phyloP scores from a whole-genome alignment of 2,113 vertebrate species.

The Sakesphorus luctuosus region DNA sequence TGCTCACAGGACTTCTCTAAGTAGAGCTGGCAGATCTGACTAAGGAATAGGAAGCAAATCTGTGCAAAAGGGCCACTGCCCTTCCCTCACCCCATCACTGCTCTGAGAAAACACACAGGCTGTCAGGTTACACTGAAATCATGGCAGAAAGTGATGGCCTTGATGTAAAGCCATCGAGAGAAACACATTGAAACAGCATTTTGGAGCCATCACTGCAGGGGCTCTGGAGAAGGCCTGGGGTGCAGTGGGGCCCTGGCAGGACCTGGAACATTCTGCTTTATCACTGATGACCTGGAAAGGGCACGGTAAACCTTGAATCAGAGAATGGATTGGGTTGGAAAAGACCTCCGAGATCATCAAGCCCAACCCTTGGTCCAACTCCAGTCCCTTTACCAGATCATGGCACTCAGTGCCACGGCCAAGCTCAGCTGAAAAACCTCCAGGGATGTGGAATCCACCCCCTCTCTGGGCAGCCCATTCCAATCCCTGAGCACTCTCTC shows the following conservation, averaged over 20 bases:
- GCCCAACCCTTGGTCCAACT: too few relatives aligned
- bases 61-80: background rate
- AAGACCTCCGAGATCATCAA: too few relatives aligned
- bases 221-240: background rate
- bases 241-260: background rate
- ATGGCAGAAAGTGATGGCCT: background rate
- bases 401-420: too few relatives aligned
- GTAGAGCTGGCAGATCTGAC: background rate
- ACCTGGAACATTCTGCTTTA: background rate
- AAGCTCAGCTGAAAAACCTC: too few relatives aligned
- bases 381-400: too few relatives aligned
- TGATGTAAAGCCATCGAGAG: background rate
- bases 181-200: background rate
- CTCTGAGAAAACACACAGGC: background rate
- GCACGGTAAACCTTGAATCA: background rate
- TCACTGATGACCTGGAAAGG: background rate
- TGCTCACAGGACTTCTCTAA: background rate
- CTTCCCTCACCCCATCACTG: fast-evolving
- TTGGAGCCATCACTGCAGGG: background rate
- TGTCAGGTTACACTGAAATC: background rate
- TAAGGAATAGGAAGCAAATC: background rate
- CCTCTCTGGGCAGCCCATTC: too few relatives aligned
- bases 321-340: too few relatives aligned
- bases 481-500: too few relatives aligned
- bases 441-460: too few relatives aligned